These are phyloP conservation scores for Drosophila orosa DNA, from an alignment of 1,140 invertebrate species.

Conservation along the genomic window DNA sequence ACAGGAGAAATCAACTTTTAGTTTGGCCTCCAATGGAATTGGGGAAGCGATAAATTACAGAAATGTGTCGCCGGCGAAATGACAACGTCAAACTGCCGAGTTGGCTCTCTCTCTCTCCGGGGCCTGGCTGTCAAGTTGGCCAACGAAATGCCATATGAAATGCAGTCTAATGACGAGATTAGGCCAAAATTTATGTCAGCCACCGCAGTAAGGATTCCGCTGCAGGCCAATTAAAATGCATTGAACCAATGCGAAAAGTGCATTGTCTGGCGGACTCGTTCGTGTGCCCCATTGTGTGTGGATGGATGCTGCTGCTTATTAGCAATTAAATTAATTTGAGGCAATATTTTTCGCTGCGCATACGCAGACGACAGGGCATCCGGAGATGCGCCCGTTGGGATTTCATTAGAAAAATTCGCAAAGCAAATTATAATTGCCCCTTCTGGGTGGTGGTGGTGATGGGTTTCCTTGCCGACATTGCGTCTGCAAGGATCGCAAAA, in stretches of 20 bases:
- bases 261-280: conserved; percentile 46
- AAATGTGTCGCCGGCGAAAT: conserved; percentile 43
- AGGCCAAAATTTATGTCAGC: conserved; percentile 69
- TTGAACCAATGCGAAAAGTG: conserved; percentile 65
- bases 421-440: conserved; percentile 74
- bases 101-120: conserved; percentile 21
- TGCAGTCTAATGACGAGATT: conserved; percentile 78
- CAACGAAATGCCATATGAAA: conserved; percentile 58
- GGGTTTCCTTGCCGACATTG: conserved; percentile 58
- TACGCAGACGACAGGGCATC: conserved; percentile 76
- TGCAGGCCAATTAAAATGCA: conserved; percentile 82
- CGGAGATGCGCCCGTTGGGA: conserved; percentile 50
- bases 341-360: conserved; percentile 59
- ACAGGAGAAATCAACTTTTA: conserved; percentile 19
- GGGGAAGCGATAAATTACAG: conserved; percentile 56
- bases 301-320: too few species aligned
- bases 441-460: conserved; percentile 54
- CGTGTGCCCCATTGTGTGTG: background rate
- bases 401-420: conserved; percentile 75
- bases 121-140: conserved; percentile 56
- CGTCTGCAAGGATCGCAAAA: conserved; percentile 70
- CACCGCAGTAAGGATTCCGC: conserved; percentile 34
- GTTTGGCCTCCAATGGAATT: conserved; percentile 36
- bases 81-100: conserved; percentile 56
- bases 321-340: conserved; percentile 81